Percentiles rank a stretch among this genome's conserved stretches.
Conservation (phyloP, 1,140 invertebrate species). For the Brachionus plicatilis region DNA sequence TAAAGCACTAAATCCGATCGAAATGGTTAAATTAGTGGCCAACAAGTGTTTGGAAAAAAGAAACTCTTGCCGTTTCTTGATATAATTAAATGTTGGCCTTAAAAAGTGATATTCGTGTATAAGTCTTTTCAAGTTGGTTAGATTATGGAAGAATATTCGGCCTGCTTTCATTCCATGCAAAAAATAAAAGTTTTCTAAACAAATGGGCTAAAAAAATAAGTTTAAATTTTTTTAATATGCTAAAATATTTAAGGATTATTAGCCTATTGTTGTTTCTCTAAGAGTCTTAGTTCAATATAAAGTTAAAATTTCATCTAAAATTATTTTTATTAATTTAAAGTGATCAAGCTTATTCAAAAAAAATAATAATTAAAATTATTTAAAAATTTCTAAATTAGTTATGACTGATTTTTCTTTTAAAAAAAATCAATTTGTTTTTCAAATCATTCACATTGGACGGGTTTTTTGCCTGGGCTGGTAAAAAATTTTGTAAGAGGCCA, state of each 20-base stretch:
- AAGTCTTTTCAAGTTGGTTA: background rate
- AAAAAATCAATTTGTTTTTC: too few relatives aligned
- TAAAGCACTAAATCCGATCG: background rate
- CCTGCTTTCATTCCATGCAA: constrained; percentile 21
- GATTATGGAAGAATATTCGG: constrained; percentile 12
- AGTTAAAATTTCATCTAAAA: background rate
- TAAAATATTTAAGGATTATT: background rate
- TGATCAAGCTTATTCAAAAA: too few relatives aligned
- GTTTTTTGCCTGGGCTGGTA: too few relatives aligned
- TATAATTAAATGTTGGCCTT: background rate
- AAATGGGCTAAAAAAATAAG: background rate
- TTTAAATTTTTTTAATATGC: background rate
- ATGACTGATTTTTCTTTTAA: too few relatives aligned
- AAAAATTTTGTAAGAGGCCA: too few relatives aligned
- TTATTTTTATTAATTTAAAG: background rate
- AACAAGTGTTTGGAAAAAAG: background rate
- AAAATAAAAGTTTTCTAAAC: background rate
- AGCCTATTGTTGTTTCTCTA: background rate
- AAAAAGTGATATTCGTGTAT: background rate
- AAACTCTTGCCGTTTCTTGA: background rate
- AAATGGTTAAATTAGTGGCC: background rate
- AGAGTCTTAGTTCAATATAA: background rate
- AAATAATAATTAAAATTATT: background rate
- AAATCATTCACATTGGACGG: too few relatives aligned
- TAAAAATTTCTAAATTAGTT: background rate